Conservation (phyloP, 2,113 vertebrate genomes). For the Stomatorhinus ivindoensis region DNA sequence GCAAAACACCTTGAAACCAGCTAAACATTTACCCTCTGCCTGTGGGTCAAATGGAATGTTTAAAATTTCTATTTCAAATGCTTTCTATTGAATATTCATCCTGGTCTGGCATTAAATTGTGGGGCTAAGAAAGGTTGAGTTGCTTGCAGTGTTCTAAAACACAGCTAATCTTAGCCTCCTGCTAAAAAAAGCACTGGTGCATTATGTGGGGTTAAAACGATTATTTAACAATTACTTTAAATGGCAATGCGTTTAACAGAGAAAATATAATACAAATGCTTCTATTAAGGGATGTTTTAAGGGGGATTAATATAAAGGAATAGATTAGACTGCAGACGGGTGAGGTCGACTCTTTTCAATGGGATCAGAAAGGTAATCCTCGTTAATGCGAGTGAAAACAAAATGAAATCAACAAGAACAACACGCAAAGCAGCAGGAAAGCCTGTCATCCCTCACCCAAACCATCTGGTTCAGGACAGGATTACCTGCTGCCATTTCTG, state of each 20-base stretch:
- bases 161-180: not conserved
- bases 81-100: not conserved
- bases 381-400: slow-evolving; percentile 49
- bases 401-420: slow-evolving; percentile 52
- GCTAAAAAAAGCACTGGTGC: not conserved
- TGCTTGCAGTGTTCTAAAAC: not conserved
- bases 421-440: slow-evolving; percentile 42
- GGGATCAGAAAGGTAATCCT: slow-evolving; percentile 54
- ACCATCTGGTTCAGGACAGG: slow-evolving; percentile 51
- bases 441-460: slow-evolving; percentile 47
- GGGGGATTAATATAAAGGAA: slow-evolving; percentile 45
- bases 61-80: not conserved
- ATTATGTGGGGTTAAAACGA: not conserved
- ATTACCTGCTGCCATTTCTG: slow-evolving; percentile 53
- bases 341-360: slow-evolving; percentile 39
- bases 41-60: not conserved
- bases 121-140: not conserved
- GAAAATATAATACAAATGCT: slow-evolving; percentile 30
- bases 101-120: not conserved
- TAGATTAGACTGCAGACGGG: slow-evolving; percentile 49
- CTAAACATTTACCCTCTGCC: not conserved
- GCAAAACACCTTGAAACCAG: not conserved
- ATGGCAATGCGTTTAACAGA: slow-evolving; percentile 37
- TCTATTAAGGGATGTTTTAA: slow-evolving; percentile 13
- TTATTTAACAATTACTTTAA: not conserved